Evolutionary conservation across 2,797 vertebrate species (phyloP).

Genomic region (Phataginus tricuspis): DNA sequence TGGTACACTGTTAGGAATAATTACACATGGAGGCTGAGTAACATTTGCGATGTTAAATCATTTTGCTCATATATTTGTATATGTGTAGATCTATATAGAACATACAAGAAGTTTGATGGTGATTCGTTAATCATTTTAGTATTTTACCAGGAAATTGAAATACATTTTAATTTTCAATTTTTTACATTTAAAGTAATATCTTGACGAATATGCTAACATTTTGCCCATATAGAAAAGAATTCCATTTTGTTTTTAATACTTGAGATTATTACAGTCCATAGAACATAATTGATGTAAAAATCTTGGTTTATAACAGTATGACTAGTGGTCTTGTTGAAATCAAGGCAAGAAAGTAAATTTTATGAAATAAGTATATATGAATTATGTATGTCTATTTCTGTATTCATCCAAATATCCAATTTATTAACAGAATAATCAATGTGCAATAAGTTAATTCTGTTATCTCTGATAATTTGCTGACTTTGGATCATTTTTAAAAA

Average conservation of each 20-base stretch:
- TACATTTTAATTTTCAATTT: not conserved
- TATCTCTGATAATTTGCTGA: not conserved
- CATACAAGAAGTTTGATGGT: not conserved
- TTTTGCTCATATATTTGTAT: not conserved
- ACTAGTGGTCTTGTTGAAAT: not conserved
- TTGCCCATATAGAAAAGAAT: not conserved
- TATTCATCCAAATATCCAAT: not conserved
- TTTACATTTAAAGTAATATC: not conserved
- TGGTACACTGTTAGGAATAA: not conserved
- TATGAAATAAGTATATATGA: not conserved
- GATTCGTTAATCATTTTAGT: not conserved
- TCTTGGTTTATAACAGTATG: conserved; percentile 1
- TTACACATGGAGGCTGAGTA: not conserved
- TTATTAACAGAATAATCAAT: not conserved
- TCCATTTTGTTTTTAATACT: conserved; percentile 28
- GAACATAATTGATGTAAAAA: conserved; percentile 8
- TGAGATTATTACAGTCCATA: not conserved
- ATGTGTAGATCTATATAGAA: not conserved
- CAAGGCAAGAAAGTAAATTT: not conserved
- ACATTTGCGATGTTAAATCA: not conserved
- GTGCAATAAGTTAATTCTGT: not conserved
- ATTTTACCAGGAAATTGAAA: not conserved
- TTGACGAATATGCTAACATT: not conserved
- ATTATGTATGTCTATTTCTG: not conserved
- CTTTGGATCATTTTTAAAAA: not conserved